Evolutionary conservation across 64 coral and sea anemone species (phyloP), one percentile per base, ranked within the genome.

Genomic region (Anthopleura sola): DNA sequence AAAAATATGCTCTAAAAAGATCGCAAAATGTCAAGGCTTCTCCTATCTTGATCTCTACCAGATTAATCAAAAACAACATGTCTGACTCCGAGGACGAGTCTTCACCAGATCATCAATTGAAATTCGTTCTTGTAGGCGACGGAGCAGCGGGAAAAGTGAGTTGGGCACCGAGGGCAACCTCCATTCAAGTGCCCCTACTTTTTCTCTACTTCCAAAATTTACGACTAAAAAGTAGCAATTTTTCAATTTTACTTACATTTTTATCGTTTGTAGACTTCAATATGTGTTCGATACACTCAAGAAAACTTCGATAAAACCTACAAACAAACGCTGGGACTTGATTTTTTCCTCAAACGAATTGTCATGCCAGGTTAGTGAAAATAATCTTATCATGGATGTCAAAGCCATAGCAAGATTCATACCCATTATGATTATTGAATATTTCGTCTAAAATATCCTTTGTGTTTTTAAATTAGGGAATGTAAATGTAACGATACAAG

Each of bases 291-390:
- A 24, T 99, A 92, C 86, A 91, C 93, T 3, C 93, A 94, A 76
- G 97, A 99, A 60, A 95, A 99, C 80, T 99, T 99, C 77, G 97
- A 99, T 19, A 91, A 80, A 88, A 85, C 93, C 18, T 99, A 99
- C 36, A 99, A 99, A 76, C 97, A 95, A 84, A 99, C 97, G 0
- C 55, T 99, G 19, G 97, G 97, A 75, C 83, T 95, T 47, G 97
- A 99, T 84, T 99, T 99, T 84, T 99, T 99, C 82, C 85, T 95
- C 36, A 94, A 66, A 78, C 91, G 93, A 55, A 92, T 95, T 24
- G 87, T 99, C 56, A 58, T 99, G 23, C 83, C 97, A 85, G 93
- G 97, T 99, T 54, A 23, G 80, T 83, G 24, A 33, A 12, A 17
- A 33, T 53, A 53, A 18, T 44, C 40, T 44, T 44, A 28, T 64